phyloP scores from a whole-genome alignment of 2,113 vertebrate genomes.

The Festucalex cinctus region DNA sequence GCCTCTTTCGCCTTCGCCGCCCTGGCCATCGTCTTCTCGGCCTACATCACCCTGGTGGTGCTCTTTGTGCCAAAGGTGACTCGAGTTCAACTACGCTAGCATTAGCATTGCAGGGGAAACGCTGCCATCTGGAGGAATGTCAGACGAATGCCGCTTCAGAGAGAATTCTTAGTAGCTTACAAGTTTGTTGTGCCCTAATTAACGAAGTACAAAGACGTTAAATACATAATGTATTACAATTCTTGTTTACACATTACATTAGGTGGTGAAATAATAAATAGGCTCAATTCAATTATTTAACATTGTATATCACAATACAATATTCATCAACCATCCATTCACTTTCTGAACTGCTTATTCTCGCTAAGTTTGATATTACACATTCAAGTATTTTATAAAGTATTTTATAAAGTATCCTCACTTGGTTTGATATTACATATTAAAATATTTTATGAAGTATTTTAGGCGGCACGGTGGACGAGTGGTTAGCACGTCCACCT shows the following conservation, averaged over 20 bases:
- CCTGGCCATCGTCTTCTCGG: slow-evolving; percentile 89
- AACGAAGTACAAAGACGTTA: not conserved
- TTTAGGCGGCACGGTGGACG: too few relatives aligned
- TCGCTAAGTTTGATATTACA: too few relatives aligned
- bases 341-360: too few relatives aligned
- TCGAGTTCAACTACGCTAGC: not conserved
- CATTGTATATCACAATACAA: not conserved
- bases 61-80: slow-evolving; percentile 92
- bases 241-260: too few relatives aligned
- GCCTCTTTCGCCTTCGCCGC: slow-evolving; percentile 92
- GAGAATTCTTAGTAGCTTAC: not conserved
- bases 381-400: too few relatives aligned
- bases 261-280: not conserved
- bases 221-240: too few relatives aligned
- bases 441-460: too few relatives aligned
- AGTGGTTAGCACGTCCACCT: too few relatives aligned
- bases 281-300: not conserved
- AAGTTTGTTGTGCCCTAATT: not conserved
- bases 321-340: too few relatives aligned
- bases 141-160: not conserved
- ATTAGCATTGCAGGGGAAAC: slow-evolving; percentile 14
- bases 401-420: too few relatives aligned
- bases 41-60: slow-evolving; percentile 93
- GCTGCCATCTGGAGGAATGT: slow-evolving; percentile 30
- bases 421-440: too few relatives aligned